These are phyloP conservation scores for Geococcyx californianus DNA, from an alignment of 2,113 vertebrate species.

Conservation along the genomic window DNA sequence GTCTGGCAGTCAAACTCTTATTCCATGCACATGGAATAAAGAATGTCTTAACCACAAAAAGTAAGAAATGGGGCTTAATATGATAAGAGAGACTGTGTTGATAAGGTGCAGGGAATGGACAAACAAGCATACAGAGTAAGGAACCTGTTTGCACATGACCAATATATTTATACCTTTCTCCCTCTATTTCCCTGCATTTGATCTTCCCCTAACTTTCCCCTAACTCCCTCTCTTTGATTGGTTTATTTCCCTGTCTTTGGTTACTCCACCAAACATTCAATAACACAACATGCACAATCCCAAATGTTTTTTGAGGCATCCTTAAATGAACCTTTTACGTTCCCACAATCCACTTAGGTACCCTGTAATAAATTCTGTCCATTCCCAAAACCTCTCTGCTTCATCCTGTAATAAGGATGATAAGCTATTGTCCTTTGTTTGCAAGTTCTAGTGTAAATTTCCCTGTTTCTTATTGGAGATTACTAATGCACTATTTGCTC, in stretches of 20 bases:
- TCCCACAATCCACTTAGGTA: neutral
- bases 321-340: neutral
- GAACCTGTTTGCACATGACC: neutral
- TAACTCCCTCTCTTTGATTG: neutral
- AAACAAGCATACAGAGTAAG: neutral
- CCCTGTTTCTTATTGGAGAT: neutral
- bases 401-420: neutral
- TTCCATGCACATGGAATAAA: neutral
- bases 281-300: neutral
- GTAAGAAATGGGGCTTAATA: neutral
- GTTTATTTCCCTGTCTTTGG: neutral
- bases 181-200: neutral
- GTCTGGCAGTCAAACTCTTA: neutral
- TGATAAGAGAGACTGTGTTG: neutral
- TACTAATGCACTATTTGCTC: accelerated
- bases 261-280: neutral
- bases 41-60: neutral
- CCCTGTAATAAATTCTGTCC: neutral
- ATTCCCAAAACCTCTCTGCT: neutral
- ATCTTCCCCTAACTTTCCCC: neutral
- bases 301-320: neutral
- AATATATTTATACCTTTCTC: neutral
- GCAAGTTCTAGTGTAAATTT: neutral
- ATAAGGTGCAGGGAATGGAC: neutral
- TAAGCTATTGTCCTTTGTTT: neutral